Conservation (phyloP, 2,113 vertebrate genomes). For the Tupaia chinensis region DNA sequence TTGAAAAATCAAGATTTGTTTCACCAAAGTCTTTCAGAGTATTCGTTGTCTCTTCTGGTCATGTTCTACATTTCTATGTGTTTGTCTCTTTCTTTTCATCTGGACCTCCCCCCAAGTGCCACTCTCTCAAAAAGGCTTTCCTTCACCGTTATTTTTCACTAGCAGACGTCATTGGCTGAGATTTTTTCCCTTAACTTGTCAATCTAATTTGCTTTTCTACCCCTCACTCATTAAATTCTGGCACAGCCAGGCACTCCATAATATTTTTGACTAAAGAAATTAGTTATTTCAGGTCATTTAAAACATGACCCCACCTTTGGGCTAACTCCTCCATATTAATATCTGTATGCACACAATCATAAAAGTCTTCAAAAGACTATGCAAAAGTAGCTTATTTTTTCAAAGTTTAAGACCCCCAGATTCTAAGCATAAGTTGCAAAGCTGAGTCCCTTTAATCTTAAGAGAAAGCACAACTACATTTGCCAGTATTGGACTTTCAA, state of each 20-base stretch:
- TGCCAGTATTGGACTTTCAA: not conserved
- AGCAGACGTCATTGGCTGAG: not conserved
- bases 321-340: not conserved
- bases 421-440: conserved; percentile 43
- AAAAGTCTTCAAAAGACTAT: not conserved
- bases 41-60: not conserved
- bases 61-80: not conserved
- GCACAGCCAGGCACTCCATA: not conserved
- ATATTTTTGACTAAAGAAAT: not conserved
- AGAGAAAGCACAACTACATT: not conserved
- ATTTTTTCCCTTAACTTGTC: not conserved
- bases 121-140: not conserved
- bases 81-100: not conserved
- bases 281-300: not conserved
- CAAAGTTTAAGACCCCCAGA: not conserved
- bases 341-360: not conserved
- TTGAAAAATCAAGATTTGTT: not conserved
- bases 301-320: not conserved
- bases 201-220: not conserved
- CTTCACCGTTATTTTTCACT: not conserved
- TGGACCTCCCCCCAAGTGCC: not conserved
- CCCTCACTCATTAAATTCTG: not conserved
- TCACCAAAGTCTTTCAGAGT: not conserved
- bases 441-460: not conserved
- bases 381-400: not conserved